Evolutionary conservation across 1,140 invertebrate genomes (phyloP), one percentile per base, ranked within the genome.

Genomic region (Ptiloglossa arizonensis): DNA sequence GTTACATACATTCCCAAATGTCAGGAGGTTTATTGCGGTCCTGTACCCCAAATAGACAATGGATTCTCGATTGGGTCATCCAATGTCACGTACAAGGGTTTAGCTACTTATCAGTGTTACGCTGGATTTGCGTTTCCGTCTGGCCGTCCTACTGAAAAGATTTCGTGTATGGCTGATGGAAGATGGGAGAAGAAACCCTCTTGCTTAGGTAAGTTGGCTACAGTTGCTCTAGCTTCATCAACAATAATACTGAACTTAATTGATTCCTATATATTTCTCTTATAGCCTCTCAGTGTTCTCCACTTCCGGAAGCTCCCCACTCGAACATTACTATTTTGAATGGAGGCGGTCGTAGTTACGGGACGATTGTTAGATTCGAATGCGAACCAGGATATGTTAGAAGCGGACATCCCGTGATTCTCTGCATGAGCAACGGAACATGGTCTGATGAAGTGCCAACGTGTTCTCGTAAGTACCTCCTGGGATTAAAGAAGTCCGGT

Each of bases 21-120:
- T 93, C 98, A 99, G 95, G 97, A 98, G 94, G 97, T 98, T 22
- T 99, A 99, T 89, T 99, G 98, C 92, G 98, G 98, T 67, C 97
- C 98, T 44, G 98, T 99, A 32, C 98, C 98, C 71, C 98, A 99
- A 94, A 99, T 99, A 73, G 97, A 98, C 86, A 99, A 99, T 90
- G 98, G 98, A 59, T 99, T 98, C 90, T 98, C 98, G 0, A 98
- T 98, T 88, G 97, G 96, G 60, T 98, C 98, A 1, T 96, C 97
- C 0, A 99, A 99, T 90, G 98, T 99, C 4, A 99, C 98, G 0
- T 99, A 97, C 86, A 95, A 95, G 78, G 98, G 98, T 17, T 94
- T 97, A 81, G 98, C 98, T 29, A 98, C 97, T 80, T 99, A 99
- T 90, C 97, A 98, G 87, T 99, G 98, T 91, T 99, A 99, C 88